Percentiles rank a stretch among this genome's conserved stretches.
Conservation (phyloP, 2,797 vertebrate species). For the Chiloscyllium punctatum region DNA sequence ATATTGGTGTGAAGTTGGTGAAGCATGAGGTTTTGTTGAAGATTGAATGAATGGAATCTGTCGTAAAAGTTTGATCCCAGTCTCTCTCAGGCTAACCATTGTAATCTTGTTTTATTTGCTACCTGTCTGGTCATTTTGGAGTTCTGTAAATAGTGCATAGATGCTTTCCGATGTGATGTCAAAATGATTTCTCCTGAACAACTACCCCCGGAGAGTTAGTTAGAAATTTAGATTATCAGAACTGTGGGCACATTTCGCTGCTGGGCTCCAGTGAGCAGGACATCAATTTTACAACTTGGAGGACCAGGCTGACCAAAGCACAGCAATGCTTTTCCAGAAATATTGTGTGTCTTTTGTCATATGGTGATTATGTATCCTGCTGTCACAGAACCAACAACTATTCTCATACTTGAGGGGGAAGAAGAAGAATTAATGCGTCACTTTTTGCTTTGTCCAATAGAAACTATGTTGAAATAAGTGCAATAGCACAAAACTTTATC, state of each 20-base stretch:
- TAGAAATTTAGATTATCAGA: background rate
- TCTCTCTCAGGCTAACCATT: background rate
- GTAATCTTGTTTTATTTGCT: too few relatives aligned
- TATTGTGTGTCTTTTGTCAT: background rate
- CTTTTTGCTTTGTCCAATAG: background rate
- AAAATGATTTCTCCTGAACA: background rate
- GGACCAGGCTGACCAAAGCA: too few relatives aligned
- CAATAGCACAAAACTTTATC: background rate
- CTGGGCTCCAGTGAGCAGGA: background rate
- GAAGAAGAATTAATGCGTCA: background rate
- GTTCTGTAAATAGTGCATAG: background rate
- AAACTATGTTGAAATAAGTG: background rate
- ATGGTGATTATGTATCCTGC: background rate
- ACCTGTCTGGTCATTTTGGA: too few relatives aligned
- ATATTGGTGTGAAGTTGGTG: background rate
- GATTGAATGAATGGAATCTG: background rate
- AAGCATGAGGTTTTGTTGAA: background rate
- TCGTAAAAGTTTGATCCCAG: background rate
- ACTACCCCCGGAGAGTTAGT: background rate
- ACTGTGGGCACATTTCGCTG: background rate
- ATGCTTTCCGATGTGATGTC: background rate
- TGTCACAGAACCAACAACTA: background rate
- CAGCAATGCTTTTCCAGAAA: background rate
- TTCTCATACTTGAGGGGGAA: too few relatives aligned
- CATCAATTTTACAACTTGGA: background rate